These are phyloP conservation scores for Gobius niger DNA, from an alignment of 2,113 vertebrate genomes.

Conservation along the genomic window DNA sequence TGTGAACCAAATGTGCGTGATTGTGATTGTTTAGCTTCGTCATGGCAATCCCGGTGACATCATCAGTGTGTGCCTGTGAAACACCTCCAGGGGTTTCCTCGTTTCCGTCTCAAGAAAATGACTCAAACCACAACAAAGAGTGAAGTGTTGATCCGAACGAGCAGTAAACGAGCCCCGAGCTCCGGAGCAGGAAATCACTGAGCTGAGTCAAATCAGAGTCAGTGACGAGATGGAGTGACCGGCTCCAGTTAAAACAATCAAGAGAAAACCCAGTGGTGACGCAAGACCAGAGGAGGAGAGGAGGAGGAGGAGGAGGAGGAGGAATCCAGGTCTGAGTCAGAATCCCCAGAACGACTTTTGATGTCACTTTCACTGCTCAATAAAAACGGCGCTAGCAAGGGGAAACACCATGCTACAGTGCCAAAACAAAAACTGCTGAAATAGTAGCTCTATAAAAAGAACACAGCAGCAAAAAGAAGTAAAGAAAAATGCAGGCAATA, in stretches of 20 bases:
- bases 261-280: conserved; percentile 15
- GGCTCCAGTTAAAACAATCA: conserved; percentile 20
- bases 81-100: conserved; percentile 49
- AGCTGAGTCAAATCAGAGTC: conserved; percentile 57
- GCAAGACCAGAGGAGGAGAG: conserved; percentile 10
- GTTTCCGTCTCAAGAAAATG: conserved; percentile 54
- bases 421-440: conserved; percentile 22
- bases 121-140: conserved; percentile 62
- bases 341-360: conserved; percentile 38
- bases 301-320: not conserved
- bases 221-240: conserved; percentile 34
- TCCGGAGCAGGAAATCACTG: conserved; percentile 41
- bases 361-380: conserved; percentile 40
- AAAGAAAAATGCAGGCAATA: not conserved
- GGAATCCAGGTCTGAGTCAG: conserved; percentile 43
- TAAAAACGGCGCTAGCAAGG: conserved; percentile 39
- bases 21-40: conserved; percentile 16
- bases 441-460: conserved; percentile 25
- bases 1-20: conserved; percentile 22
- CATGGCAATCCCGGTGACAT: conserved; percentile 32
- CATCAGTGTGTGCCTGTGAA: conserved; percentile 48
- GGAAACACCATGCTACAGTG: conserved; percentile 31
- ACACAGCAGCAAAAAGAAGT: not conserved
- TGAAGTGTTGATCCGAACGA: conserved; percentile 7
- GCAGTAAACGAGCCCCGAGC: conserved; percentile 4